phyloP scores from a whole-genome alignment of 2,797 vertebrate genomes.

The Eupleurogrammus muticus region DNA sequence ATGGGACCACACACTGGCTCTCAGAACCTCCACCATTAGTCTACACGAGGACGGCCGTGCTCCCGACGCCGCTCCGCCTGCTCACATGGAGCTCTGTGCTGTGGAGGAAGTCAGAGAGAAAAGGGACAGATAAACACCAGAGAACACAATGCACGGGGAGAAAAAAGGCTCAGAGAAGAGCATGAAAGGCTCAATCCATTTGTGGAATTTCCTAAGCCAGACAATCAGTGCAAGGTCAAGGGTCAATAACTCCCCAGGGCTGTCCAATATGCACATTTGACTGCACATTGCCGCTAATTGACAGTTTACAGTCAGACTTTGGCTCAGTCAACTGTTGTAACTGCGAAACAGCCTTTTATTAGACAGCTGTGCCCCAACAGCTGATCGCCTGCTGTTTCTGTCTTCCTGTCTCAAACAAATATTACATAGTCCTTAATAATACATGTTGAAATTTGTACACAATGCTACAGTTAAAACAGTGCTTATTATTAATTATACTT shows the following conservation, averaged over 20 bases:
- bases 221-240: constrained; percentile 54
- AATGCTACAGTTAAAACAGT: background rate
- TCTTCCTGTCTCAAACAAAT: background rate
- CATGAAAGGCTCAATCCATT: constrained; percentile 43
- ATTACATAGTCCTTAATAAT: background rate
- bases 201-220: constrained; percentile 69
- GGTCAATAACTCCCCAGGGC: constrained; percentile 61
- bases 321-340: constrained; percentile 19
- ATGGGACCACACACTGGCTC: background rate
- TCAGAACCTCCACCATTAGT: constrained; percentile 8
- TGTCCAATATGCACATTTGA: constrained; percentile 30
- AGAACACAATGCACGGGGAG: constrained; percentile 48
- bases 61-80: background rate
- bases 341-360: constrained; percentile 35
- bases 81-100: constrained; percentile 37
- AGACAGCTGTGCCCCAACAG: background rate
- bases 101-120: constrained; percentile 64
- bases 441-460: background rate
- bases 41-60: constrained; percentile 7
- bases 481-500: too few species aligned
- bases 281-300: constrained; percentile 44
- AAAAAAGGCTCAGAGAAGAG: constrained; percentile 46
- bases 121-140: constrained; percentile 50
- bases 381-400: constrained; percentile 16
- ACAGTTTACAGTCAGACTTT: constrained; percentile 28